Conservation (phyloP, 2,888 invertebrate genomes). For the Hecatera dysodea region DNA sequence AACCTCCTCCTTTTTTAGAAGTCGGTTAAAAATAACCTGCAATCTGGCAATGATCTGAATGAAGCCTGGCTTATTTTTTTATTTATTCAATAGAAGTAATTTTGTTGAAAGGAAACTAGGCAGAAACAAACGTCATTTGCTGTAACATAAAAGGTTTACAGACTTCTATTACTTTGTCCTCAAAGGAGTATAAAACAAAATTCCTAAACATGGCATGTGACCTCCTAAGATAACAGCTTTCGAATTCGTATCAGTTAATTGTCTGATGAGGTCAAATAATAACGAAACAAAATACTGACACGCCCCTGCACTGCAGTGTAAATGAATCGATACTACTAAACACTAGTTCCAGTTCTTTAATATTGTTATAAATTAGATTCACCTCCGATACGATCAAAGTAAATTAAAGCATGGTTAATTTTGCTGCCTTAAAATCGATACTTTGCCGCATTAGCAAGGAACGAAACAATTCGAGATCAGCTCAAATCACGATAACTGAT, state of each 20-base stretch:
- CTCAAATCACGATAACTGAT: slow-evolving; percentile 60
- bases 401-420: slow-evolving; percentile 43
- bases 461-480: slow-evolving; percentile 25
- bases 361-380: slow-evolving; percentile 42
- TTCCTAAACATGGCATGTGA: not conserved
- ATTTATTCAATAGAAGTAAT: no score
- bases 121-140: not conserved
- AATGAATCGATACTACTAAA: slow-evolving; percentile 15
- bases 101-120: not conserved
- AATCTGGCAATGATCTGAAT: not conserved
- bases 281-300: slow-evolving; percentile 35
- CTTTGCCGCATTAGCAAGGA: slow-evolving; percentile 10
- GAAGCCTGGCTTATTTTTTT: not conserved
- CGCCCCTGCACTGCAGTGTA: slow-evolving; percentile 23
- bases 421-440: slow-evolving; percentile 21
- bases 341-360: slow-evolving; percentile 11
- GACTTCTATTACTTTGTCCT: not conserved
- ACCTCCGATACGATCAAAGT: slow-evolving; percentile 31
- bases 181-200: not conserved
- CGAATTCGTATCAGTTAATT: slow-evolving; percentile 23
- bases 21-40: not conserved
- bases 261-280: slow-evolving; percentile 6
- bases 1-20: no score
- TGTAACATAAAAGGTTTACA: not conserved
- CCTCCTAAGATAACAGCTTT: slow-evolving; percentile 18